phyloP scores from a whole-genome alignment of 2,113 vertebrate species.

The Sphyrna mokarran region DNA sequence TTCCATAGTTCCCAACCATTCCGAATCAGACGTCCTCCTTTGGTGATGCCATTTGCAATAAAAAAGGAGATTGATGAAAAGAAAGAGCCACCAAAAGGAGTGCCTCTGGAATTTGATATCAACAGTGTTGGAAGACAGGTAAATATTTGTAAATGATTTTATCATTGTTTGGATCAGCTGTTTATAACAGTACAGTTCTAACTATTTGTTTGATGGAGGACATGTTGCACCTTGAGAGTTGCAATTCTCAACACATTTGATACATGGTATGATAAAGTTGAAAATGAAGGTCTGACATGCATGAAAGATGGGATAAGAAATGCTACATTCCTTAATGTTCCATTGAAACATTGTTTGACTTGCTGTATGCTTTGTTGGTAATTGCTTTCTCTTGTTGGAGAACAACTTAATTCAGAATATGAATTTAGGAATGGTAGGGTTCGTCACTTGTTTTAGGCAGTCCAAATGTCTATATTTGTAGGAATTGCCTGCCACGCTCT shows the following conservation, averaged over 20 bases:
- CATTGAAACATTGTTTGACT: neutral
- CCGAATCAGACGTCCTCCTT: conserved; percentile 69
- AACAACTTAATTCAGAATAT: neutral
- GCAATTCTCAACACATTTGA: neutral
- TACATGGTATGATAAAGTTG: neutral
- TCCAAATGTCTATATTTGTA: neutral
- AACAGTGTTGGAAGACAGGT: conserved; percentile 94
- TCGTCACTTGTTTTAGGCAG: neutral
- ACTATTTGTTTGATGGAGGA: neutral
- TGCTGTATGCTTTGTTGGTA: neutral
- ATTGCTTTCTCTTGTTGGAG: no score
- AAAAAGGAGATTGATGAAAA: conserved; percentile 67
- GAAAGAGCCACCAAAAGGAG: conserved; percentile 84
- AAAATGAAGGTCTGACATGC: neutral
- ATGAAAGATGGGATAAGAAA: neutral
- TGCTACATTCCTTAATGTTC: neutral
- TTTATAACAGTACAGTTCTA: neutral
- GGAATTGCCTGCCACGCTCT: neutral
- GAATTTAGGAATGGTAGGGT: neutral
- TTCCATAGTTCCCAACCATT: conserved; percentile 69
- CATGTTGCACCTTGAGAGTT: neutral
- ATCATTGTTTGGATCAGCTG: neutral
- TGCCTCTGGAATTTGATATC: conserved; percentile 88
- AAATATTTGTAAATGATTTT: conserved; percentile 40
- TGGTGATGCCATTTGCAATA: conserved; percentile 54